Conservation (phyloP, 1,140 invertebrate species). For the Diabrotica virgifera region DNA sequence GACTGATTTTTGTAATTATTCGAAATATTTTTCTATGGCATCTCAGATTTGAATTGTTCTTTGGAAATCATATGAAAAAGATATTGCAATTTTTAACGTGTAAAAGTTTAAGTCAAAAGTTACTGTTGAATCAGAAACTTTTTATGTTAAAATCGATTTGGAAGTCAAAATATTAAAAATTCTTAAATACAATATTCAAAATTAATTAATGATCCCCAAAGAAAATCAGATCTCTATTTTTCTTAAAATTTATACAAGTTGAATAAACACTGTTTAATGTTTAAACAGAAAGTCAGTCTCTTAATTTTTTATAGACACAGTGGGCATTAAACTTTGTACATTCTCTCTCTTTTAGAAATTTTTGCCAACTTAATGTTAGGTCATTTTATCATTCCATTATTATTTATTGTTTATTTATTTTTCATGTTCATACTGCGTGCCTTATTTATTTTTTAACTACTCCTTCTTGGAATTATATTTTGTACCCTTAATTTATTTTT, state of each 20-base stretch:
- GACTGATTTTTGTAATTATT: neutral
- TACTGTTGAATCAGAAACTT: no score
- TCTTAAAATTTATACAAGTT: no score
- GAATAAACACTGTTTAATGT: neutral
- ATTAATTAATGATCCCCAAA: no score
- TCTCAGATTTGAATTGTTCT: no score
- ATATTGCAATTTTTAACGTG: no score
- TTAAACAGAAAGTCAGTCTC: neutral
- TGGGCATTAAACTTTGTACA: neutral
- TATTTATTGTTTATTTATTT: neutral
- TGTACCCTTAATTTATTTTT: neutral
- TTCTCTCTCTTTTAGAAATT: neutral
- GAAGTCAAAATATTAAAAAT: no score
- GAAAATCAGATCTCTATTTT: no score
- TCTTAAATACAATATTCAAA: no score
- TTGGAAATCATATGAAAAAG: no score
- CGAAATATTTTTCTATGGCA: neutral
- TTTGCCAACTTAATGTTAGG: neutral
- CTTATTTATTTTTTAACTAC: neutral
- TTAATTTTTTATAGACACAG: neutral
- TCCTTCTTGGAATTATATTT: no score
- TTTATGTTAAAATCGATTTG: no score
- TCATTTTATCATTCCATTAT: neutral
- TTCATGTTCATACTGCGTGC: neutral
- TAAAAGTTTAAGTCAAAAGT: no score